Conservation (phyloP, 2,797 vertebrate species). For the Chrysocyon brachyurus region DNA sequence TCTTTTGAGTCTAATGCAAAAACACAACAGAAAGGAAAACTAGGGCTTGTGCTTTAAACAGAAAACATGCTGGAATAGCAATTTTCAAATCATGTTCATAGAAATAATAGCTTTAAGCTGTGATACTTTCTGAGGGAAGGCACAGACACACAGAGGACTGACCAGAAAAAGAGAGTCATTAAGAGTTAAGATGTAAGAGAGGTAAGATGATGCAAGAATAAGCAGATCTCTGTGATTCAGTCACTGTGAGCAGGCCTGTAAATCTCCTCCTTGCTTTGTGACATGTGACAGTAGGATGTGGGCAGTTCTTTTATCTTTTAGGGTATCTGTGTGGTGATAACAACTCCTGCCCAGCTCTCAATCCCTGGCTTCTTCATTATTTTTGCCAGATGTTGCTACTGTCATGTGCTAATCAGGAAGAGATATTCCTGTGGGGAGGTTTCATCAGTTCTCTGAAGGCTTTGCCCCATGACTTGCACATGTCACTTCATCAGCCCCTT, state of each 20-base stretch:
- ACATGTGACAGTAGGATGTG: no score
- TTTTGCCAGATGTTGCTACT: background rate
- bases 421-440: background rate
- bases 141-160: background rate
- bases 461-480: background rate
- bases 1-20: background rate
- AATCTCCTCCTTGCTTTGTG: background rate
- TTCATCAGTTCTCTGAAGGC: background rate
- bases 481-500: background rate
- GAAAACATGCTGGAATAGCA: background rate
- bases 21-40: background rate
- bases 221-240: background rate
- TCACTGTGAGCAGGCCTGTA: background rate
- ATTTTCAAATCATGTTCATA: background rate
- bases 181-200: background rate
- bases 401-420: background rate
- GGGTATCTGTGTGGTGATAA: background rate
- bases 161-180: background rate
- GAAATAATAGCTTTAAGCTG: background rate
- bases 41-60: background rate
- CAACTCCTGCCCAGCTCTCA: background rate
- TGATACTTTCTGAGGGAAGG: background rate
- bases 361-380: no score
- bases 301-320: background rate
- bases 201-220: background rate